Evolutionary conservation across 1,140 invertebrate species (phyloP), one percentile per base, ranked within the genome.

Genomic region (Conopomorpha cramerella): DNA sequence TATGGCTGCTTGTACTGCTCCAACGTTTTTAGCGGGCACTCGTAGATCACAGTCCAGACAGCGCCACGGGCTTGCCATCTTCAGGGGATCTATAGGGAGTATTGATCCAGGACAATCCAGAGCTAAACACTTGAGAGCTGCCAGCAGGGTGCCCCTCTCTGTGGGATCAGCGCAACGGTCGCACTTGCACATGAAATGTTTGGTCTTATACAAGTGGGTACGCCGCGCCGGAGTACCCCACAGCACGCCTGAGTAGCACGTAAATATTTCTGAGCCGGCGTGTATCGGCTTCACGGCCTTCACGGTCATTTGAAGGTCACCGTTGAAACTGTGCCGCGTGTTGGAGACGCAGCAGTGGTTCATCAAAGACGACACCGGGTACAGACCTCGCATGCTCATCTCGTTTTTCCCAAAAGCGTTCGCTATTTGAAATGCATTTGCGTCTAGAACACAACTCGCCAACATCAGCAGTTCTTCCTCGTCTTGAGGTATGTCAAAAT

Each of bases 261-360:
- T 86, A 23, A 85, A 86, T 27, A 93, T 81, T 64, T 90, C 87
- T 7, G 81, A 64, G 7, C 86, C 87, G 29, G 78, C 61, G 11
- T 58, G 45, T 31, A 93, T 91, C 3, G 79, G 66, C 30, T 81
- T 72, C 0, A 82, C 77, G 3, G 89, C 84, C 45, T 76, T 82
- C 0, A 88, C 81, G 10, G 80, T 71, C 64, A 92, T 85, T 17
- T 79, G 68, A 12, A 78, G 77, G 3, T 81, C 55, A 2, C 64
- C 50, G 42, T 84, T 82, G 40, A 85, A 89, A 26, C 79, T 73
- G 40, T 89, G 86, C 12, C 81, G 81, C 0, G 87, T 88, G 54
- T 92, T 93, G 1, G 89, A 86, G 7, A 80, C 70, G 51, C 91
- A 93, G 18, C 77, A 80, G 51, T 92, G 90, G 63, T 91, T 90